phyloP scores from a whole-genome alignment of 2,888 invertebrate species.

The Caenorhabditis sp. region DNA sequence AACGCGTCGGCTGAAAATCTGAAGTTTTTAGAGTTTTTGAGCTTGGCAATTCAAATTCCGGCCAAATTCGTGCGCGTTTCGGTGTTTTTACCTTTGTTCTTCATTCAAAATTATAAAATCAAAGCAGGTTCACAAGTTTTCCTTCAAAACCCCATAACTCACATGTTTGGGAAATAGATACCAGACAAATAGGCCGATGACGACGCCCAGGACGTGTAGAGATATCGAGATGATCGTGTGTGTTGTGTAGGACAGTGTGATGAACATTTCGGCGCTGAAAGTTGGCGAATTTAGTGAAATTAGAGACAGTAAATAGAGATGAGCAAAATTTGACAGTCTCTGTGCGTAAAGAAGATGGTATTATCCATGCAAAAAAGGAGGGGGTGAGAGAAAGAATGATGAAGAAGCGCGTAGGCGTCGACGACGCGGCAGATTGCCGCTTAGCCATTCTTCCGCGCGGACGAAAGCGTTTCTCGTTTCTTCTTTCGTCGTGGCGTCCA shows the following conservation, averaged over 20 bases:
- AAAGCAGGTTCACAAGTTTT: too few relatives aligned
- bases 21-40: neutral
- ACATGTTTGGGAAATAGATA: constrained; percentile 76
- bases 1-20: constrained; percentile 66
- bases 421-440: constrained; percentile 14
- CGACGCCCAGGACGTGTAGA: constrained; percentile 69
- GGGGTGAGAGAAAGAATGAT: neutral
- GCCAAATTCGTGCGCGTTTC: too few relatives aligned
- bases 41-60: too few relatives aligned
- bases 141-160: too few relatives aligned
- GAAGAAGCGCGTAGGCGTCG: constrained; percentile 5
- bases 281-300: neutral
- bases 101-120: too few relatives aligned
- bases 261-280: constrained; percentile 40
- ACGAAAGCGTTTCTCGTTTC: too few relatives aligned
- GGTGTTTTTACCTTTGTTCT: too few relatives aligned
- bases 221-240: constrained; percentile 70
- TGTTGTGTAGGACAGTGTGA: constrained; percentile 62
- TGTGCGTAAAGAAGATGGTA: neutral
- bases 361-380: neutral
- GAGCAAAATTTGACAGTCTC: too few relatives aligned
- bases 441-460: too few relatives aligned
- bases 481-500: too few relatives aligned
- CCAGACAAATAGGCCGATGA: constrained; percentile 73
- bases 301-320: too few relatives aligned